Evolutionary conservation across 2,113 vertebrate species (phyloP), one percentile per base, ranked within the genome.

Genomic region (Cyphomyrus plagiostoma): DNA sequence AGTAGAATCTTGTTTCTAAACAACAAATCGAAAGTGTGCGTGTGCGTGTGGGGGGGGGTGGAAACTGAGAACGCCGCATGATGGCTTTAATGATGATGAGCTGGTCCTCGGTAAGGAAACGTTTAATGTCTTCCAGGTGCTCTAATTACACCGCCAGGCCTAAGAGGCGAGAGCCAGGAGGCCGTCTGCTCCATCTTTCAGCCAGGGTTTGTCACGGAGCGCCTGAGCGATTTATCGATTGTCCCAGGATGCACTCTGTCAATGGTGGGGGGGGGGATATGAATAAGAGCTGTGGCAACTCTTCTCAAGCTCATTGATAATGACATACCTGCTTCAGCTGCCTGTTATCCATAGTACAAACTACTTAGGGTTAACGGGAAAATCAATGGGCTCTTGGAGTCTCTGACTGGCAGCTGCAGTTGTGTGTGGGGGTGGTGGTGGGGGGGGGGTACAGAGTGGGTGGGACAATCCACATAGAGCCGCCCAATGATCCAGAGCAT

Each of bases 361-460:
- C 97, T 99, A 98, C 97, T 98, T 99, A 98, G 96, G 95, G 95
- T 96, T 98, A 98, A 99, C 97, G 97, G 98, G 97, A 98, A 99
- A 99, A 99, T 99, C 98, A 99, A 99, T 99, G 98, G 93, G 93
- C 96, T 96, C 94, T 96, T 94, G 46, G 96, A 95, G 96, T 94
- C 95, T 95, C 95, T 98, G 98, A 98, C 96, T 98, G 98, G 97
- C 98, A 99, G 97, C 97, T 97, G 96, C 96, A 97, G 97, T 96
- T 95, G 96, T 97, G 95, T 97, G 91, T 88, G 96, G 97, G 97
- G 97, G 97, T 74, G 94, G 95, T 97, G 96, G 96, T 95, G 96
- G 95, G 0, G 9, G 48, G 95, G 94, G 95, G 95, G 95, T 96
- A 96, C 96, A 93, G 96, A 95, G 95, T 96, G 94, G 95, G 94